These are phyloP conservation scores for Mercenaria mercenaria DNA, from an alignment of 1,140 invertebrate species.

Conservation along the genomic window DNA sequence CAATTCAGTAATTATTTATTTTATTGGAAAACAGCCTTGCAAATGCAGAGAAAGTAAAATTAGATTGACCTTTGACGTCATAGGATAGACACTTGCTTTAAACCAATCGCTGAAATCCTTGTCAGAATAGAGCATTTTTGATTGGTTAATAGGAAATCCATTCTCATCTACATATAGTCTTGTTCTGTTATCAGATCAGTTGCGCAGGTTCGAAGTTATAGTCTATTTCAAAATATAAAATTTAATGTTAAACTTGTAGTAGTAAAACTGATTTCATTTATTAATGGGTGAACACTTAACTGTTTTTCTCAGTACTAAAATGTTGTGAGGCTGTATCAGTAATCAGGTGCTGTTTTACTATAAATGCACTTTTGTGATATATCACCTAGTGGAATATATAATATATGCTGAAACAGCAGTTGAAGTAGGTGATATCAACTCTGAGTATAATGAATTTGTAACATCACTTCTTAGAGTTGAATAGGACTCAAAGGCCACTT, in stretches of 20 bases:
- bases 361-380: too few species aligned
- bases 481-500: too few species aligned
- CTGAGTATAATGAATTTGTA: too few species aligned
- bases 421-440: too few species aligned
- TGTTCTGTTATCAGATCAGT: background rate
- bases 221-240: conserved; percentile 37
- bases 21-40: conserved; percentile 36
- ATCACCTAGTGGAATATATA: too few species aligned
- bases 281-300: too few species aligned
- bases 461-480: too few species aligned
- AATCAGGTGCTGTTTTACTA: too few species aligned
- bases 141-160: conserved; percentile 51
- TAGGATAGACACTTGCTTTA: background rate
- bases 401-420: too few species aligned
- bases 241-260: background rate
- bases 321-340: too few species aligned
- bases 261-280: too few species aligned
- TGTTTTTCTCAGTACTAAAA: too few species aligned
- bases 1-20: conserved; percentile 18
- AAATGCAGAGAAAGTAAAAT: conserved; percentile 56
- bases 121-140: conserved; percentile 1
- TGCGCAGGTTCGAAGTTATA: background rate
- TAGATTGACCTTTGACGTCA: conserved; percentile 68
- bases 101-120: conserved; percentile 42
- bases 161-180: conserved; percentile 1